A percentile compares a stretch with the other conserved stretches of the same genome.
Evolutionary conservation across 2,113 vertebrate genomes (phyloP).

Genomic region (Hiodon alosoides): DNA sequence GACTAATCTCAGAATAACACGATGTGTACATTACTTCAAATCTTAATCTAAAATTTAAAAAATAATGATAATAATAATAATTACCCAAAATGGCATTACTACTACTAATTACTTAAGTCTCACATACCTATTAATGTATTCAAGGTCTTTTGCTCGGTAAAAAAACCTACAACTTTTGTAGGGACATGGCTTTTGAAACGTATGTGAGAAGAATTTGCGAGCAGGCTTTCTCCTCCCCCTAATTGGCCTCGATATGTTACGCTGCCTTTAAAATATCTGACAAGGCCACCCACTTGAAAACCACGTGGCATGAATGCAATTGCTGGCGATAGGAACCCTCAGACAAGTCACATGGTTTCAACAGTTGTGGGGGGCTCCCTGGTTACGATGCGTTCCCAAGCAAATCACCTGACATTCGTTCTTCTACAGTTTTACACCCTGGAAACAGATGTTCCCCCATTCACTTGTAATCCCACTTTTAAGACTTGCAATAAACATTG

Average conservation of each 20-base stretch:
- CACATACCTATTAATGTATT: no score
- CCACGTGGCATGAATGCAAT: not conserved
- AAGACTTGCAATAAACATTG: not conserved
- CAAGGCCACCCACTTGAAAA: not conserved
- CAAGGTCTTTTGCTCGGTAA: no score
- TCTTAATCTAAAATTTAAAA: no score
- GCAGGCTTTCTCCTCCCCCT: not conserved
- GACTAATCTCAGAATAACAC: no score
- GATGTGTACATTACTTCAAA: no score
- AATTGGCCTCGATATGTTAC: not conserved
- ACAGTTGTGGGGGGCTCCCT: not conserved
- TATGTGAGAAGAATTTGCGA: not conserved
- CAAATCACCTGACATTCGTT: not conserved
- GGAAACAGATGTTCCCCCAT: not conserved
- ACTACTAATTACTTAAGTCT: no score
- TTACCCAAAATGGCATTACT: not conserved
- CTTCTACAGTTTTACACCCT: not conserved
- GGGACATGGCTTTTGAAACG: not conserved
- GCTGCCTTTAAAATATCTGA: not conserved
- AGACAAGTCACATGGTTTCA: not conserved
- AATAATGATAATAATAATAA: not conserved
- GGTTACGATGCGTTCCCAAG: not conserved
- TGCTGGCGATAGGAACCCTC: not conserved
- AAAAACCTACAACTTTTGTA: no score
- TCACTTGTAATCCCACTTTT: constrained; percentile 16